Percentiles rank a stretch among this genome's conserved stretches.
These are phyloP conservation scores for Trichopoda pennipes DNA, from an alignment of 2,888 invertebrate genomes.

Conservation along the genomic window DNA sequence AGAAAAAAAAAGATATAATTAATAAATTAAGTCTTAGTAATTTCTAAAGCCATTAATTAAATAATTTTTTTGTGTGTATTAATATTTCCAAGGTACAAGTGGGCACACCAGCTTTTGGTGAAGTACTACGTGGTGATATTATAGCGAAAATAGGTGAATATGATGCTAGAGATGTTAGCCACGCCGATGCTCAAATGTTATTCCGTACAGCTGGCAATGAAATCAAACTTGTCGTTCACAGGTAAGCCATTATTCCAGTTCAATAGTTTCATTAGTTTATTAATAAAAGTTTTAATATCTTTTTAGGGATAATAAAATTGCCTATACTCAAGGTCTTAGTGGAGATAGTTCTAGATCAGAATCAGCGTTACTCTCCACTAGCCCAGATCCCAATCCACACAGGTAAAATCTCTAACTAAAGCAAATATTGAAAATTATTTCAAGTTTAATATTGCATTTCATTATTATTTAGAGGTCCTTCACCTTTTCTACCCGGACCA, in stretches of 20 bases:
- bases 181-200: slow-evolving; percentile 94
- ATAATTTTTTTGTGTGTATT: not conserved
- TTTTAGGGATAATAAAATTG: slow-evolving; percentile 80
- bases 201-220: slow-evolving; percentile 91
- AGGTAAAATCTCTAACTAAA: slow-evolving; percentile 77
- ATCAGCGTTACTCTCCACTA: slow-evolving; percentile 78
- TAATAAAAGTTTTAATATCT: not conserved
- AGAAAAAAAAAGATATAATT: too few relatives aligned
- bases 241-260: slow-evolving; percentile 81
- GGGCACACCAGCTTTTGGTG: slow-evolving; percentile 91
- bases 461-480: slow-evolving; percentile 79
- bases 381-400: slow-evolving; percentile 79
- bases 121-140: slow-evolving; percentile 93
- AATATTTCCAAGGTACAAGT: slow-evolving; percentile 87
- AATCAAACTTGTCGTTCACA: slow-evolving; percentile 90
- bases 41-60: not conserved
- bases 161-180: slow-evolving; percentile 92
- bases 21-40: too few relatives aligned
- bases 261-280: not conserved
- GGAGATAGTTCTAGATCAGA: slow-evolving; percentile 82
- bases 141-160: slow-evolving; percentile 94
- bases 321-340: slow-evolving; percentile 81
- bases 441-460: not conserved
- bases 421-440: not conserved
- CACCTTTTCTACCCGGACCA: slow-evolving; percentile 83